Base-by-base conservation (phyloP, 2,113 vertebrate genomes). In the Hiodon alosoides region DNA sequence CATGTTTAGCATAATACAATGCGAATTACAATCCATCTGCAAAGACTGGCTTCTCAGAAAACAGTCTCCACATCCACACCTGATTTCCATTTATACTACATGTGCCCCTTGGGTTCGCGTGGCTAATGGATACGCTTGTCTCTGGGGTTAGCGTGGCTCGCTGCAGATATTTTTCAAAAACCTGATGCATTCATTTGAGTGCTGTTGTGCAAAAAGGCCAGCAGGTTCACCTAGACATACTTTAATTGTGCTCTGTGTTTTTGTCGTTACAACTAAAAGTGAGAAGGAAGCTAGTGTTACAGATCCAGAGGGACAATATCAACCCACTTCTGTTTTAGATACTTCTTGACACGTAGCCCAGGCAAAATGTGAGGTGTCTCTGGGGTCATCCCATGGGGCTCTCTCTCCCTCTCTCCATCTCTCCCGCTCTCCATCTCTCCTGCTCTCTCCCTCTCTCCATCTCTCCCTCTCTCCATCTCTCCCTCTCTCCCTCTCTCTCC, bases 21-120 rank as follows among this genome's bases (percentile, higher is more conserved):
- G 62, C 74, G 74, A 80, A 72, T 78, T 78, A 73, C 77, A 75
- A 82, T 74, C 64, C 64, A 69, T 78, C 62, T 61, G n/a, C 60
- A 64, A 72, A 78, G 75, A 53, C 71, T 76, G 70, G 66, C 64
- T 31, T 70, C 78, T 70, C 70, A 47, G 73, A 71, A 76, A 71
- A 46, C 57, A 54, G 54, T 47, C 73, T 75, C 69, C n/a, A 78
- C 47, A 78, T 76, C 57, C 74, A 77, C 17, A 50, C 67, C 80
- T 75, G 77, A 82, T 78, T 78, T 77, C 71, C 76, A 82, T 78
- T 78, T 76, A 78, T 76, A 77, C 76, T 70, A 76, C 71, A 73
- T 73, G 73, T 74, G 71, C 74, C 68, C 77, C 50, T n/a, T 16
- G 73, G 79, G 70, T 75, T 72, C 46, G 9, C 16, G 66, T 52